Base-by-base conservation (phyloP, 2,113 vertebrate genomes). In the Lophius piscatorius region DNA sequence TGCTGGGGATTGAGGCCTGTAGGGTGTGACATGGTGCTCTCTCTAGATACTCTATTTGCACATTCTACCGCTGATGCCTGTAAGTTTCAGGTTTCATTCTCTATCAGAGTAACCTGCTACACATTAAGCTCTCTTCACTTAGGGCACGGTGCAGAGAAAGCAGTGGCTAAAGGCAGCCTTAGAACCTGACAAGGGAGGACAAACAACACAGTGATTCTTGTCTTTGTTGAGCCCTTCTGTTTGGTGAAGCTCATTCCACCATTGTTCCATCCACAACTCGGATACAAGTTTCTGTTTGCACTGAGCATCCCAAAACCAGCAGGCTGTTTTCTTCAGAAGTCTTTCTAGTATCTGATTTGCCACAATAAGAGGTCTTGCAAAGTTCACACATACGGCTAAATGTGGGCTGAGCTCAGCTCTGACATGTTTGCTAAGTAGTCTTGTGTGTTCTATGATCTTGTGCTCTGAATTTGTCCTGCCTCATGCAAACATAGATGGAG, bases 211-310 rank as follows among this genome's bases (percentile, higher is more conserved):
- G 21, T 11, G 55, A 65, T 56, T 60, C 44, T 21, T 59, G 54
- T 51, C 56, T 55, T 71, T 74, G 63, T 66, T 44, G 69, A 77
- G 78, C 38, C 48, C 69, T 48, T 69, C 57, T 68, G 67, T 62
- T 47, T 4, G 34, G 52, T 38, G 61, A 10, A 45, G 35, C 59
- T 45, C 41, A 41, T 82, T 77, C 38, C 44, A 61, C 22, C 36
- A 58, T 82, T 87, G 58, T 82, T 63, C 34, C 45, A 54, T 58
- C 2, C 55, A 80, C 85, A 71, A 77, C 50, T 70, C 28, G 26
- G 40, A 58, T 65, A 83, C 54, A 75, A 76, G 61, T 70, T 41
- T 78, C 50, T 83, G 54, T 87, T 83, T 81, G 64, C 18, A 49
- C 55, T 66, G 63, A 68, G 68, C 64, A 7, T 47, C 60, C 47